Conservation (phyloP, 2,113 vertebrate species). For the Zosterops pallidus region DNA sequence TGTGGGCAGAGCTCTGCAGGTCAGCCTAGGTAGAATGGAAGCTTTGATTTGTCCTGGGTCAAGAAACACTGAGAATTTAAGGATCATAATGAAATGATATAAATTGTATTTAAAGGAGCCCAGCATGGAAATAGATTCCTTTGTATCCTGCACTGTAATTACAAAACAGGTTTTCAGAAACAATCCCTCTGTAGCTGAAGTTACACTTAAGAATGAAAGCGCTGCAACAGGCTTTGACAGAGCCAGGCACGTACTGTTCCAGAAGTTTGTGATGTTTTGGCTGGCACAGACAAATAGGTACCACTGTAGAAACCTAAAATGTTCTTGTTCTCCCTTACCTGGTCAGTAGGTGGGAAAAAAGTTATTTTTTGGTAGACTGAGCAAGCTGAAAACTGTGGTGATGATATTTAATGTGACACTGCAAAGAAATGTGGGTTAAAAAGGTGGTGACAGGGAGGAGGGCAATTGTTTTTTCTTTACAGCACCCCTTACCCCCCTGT, state of each 20-base stretch:
- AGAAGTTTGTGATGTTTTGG: not conserved
- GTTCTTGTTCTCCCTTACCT: not conserved
- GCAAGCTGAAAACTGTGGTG: not conserved
- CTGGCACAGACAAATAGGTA: not conserved
- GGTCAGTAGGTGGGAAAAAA: not conserved
- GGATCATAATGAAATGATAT: not conserved
- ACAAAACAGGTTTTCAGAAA: not conserved
- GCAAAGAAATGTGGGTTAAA: not conserved
- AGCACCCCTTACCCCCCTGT: not conserved
- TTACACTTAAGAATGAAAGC: not conserved
- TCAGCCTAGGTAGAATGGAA: not conserved
- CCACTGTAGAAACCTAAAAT: not conserved
- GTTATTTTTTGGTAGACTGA: not conserved
- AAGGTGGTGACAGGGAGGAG: not conserved
- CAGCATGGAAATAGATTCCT: not conserved
- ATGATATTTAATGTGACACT: fast-evolving
- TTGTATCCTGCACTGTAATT: not conserved
- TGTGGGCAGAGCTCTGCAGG: not conserved
- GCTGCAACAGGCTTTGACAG: not conserved
- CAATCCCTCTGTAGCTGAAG: not conserved
- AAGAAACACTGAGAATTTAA: not conserved
- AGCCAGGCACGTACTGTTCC: not conserved
- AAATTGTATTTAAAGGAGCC: not conserved
- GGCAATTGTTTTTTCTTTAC: not conserved
- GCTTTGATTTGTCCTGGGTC: not conserved